Conservation (phyloP, 2,888 invertebrate genomes). For the Himalopsyche japonica region DNA sequence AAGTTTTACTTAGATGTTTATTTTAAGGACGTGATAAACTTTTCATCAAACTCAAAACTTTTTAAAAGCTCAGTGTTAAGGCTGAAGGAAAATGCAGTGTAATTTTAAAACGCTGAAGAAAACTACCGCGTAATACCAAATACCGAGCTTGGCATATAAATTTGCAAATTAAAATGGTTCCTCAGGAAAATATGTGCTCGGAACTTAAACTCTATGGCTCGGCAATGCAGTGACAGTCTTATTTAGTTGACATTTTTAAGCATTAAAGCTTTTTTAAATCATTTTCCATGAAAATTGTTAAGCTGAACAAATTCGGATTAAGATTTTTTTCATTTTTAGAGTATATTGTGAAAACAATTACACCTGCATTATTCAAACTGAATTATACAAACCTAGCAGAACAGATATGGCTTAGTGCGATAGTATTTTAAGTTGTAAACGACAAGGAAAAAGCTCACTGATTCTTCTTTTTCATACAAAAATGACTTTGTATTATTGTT, state of each 20-base stretch:
- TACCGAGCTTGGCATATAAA: constrained; percentile 37
- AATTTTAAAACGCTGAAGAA: constrained; percentile 27
- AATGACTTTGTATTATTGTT: no score
- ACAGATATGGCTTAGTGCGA: no score
- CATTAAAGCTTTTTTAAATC: no score
- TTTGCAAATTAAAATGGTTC: constrained; percentile 34
- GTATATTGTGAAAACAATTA: no score
- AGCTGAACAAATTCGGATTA: no score
- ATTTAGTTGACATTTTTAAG: not conserved
- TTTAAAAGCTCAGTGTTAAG: not conserved
- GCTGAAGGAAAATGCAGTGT: constrained; percentile 17
- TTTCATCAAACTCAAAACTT: not conserved
- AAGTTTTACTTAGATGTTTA: not conserved
- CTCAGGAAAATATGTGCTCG: constrained; percentile 11
- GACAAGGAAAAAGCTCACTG: no score
- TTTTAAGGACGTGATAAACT: not conserved
- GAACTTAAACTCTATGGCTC: not conserved
- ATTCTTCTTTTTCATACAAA: no score
- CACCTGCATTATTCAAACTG: no score
- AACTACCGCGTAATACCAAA: constrained; percentile 33
- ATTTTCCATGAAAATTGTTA: no score
- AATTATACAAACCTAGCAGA: no score
- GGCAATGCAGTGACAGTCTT: not conserved
- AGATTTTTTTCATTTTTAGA: no score
- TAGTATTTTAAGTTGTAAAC: no score